Evolutionary conservation across 2,888 invertebrate genomes (phyloP).

Genomic region (Andricus quercusramuli): DNA sequence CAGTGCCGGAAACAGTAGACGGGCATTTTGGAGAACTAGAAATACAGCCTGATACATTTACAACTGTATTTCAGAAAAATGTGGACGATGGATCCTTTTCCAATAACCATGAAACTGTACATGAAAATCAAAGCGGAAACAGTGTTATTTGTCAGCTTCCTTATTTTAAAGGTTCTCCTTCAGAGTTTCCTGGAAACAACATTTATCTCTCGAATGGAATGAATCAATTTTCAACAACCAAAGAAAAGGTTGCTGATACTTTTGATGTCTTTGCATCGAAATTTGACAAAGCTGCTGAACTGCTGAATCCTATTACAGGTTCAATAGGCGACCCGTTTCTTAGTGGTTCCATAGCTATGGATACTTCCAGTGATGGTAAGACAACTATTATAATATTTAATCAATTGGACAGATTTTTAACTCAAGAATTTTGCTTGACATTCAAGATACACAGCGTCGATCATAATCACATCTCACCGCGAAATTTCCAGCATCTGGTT

Average conservation of each 20-base stretch:
- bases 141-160: not conserved
- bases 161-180: constrained; percentile 52
- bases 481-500: too few relatives aligned
- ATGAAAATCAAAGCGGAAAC: not conserved
- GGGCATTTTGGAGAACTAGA: not conserved
- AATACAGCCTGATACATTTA: not conserved
- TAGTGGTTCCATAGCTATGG: constrained; percentile 74
- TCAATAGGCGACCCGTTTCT: constrained; percentile 81
- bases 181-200: constrained; percentile 66
- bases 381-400: not conserved
- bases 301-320: constrained; percentile 77
- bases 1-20: not conserved
- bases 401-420: too few relatives aligned
- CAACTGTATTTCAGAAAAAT: not conserved
- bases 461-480: too few relatives aligned
- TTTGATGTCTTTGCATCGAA: constrained; percentile 95
- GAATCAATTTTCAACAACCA: constrained; percentile 65
- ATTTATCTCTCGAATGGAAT: constrained; percentile 63
- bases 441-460: too few relatives aligned
- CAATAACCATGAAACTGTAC: not conserved
- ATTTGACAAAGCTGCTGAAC: constrained; percentile 86
- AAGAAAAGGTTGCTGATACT: constrained; percentile 80
- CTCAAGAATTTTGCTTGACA: too few relatives aligned
- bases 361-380: constrained; percentile 76
- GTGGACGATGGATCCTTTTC: not conserved